A percentile compares a stretch with the other conserved stretches of the same genome.
Evolutionary conservation across 2,888 invertebrate genomes (phyloP).

Genomic region (Heteromurus nitidus): DNA sequence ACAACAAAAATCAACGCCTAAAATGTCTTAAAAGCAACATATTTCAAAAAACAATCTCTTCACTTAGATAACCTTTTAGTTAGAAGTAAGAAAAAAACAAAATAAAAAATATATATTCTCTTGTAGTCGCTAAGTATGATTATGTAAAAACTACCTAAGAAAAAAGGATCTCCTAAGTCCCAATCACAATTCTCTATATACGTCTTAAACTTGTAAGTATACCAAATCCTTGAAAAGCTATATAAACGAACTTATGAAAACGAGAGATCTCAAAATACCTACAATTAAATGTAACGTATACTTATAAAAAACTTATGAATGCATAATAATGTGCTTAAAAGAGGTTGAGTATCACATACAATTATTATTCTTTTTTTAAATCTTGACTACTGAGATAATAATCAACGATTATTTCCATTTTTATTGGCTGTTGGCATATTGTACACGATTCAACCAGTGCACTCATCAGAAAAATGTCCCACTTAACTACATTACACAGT

Average conservation of each 20-base stretch:
- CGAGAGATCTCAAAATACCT: conserved; percentile 50
- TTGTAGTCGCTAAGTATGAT: neutral
- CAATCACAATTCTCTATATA: conserved; percentile 14
- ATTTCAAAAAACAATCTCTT: neutral
- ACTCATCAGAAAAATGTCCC: conserved; percentile 54
- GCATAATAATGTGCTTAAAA: neutral
- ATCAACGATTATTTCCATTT: conserved; percentile 63
- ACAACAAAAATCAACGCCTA: neutral
- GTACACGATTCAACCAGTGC: conserved; percentile 62
- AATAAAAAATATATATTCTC: no score
- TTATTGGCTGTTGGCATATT: conserved; percentile 64
- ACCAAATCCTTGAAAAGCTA: neutral
- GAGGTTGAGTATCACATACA: neutral
- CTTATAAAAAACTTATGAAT: neutral
- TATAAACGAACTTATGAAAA: conserved; percentile 1
- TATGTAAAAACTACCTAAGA: conserved; percentile 16
- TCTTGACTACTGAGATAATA: conserved; percentile 67
- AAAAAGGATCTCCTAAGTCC: no score
- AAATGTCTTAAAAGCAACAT: neutral
- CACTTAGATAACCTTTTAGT: conserved; percentile 10
- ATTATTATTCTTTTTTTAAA: conserved; percentile 47
- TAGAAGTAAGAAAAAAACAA: neutral
- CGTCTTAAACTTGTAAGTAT: conserved; percentile 15
- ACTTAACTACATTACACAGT: conserved; percentile 63
- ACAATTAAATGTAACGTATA: conserved; percentile 31